Conservation (phyloP, 2,888 invertebrate species). For the Heliconius cydno region DNA sequence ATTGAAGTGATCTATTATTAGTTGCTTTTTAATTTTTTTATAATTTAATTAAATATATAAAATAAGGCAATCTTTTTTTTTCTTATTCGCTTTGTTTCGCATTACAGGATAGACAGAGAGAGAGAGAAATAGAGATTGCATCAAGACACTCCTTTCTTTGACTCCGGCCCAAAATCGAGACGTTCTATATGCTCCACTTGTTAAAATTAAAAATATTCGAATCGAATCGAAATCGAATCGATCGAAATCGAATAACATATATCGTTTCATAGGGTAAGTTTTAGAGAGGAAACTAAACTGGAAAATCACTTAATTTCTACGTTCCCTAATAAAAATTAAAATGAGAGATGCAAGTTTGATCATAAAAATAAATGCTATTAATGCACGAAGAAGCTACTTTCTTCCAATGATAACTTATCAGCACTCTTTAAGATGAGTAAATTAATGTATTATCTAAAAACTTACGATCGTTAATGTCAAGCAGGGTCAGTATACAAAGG, state of each 20-base stretch:
- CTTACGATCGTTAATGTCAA: constrained; percentile 37
- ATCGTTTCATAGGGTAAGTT: background rate
- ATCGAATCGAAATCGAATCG: too few relatives aligned
- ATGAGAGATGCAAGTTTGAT: background rate
- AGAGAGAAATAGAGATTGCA: too few relatives aligned
- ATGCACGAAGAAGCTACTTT: constrained; percentile 17
- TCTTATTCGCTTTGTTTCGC: too few relatives aligned
- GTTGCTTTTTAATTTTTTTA: too few relatives aligned
- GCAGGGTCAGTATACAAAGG: constrained; percentile 31
- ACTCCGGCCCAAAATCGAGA: too few relatives aligned
- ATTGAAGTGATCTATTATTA: too few relatives aligned
- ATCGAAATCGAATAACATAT: background rate
- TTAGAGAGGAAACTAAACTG: background rate
- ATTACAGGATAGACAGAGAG: too few relatives aligned
- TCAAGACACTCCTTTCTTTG: too few relatives aligned
- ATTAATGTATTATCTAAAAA: constrained; percentile 28
- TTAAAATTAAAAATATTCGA: too few relatives aligned
- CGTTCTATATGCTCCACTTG: too few relatives aligned
- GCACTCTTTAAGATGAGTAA: background rate
- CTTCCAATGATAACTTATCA: constrained; percentile 15
- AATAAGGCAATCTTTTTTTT: too few relatives aligned
- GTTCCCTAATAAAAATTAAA: background rate
- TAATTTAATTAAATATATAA: too few relatives aligned
- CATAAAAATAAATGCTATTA: background rate
- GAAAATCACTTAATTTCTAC: background rate